Evolutionary conservation across 2,113 vertebrate genomes (phyloP), one percentile per base, ranked within the genome.

Genomic region (Takifugu flavidus): DNA sequence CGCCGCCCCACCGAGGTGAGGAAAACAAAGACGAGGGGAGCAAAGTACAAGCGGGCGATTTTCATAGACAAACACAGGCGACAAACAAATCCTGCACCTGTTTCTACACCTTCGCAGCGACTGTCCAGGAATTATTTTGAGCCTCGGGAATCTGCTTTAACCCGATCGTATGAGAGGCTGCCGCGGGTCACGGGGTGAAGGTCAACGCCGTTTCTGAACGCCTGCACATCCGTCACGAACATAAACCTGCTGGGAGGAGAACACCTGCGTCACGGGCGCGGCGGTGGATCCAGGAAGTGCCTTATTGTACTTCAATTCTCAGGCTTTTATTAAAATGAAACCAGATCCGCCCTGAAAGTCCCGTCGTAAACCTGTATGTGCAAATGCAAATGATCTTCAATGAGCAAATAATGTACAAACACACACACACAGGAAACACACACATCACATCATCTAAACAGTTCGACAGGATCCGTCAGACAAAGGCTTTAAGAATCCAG

Each of bases 61-160:
- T 87, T 66, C 79, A 84, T 77, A 80, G 29, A 69, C 68, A 83
- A 80, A 84, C 65, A 74, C 10, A 28, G 39, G 25, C 25, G 59
- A 68, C 53, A 66, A 77, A 82, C 65, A 76, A 62, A 59, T 69
- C 49, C 56, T 75, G 74, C 82, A 82, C 79, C 84, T 82, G 77
- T 82, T 77, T 72, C 73, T 63, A 73, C 70, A 66, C 5, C 39
- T 27, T 62, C 39, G 50, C 53, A 55, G 42, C 2, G 52, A 70
- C 26, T 51, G 49, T 53, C 15, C 59, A 53, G 34, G 34, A 39
- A 39, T 39, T 39, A 39, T 39, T 39, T 6, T 11, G 7, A 39
- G 34, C 8, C 34, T 11, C 11, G 34, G 34, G 34, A 39, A 39
- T 39, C 7, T 8, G 34, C 5, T 39, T 39, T 11, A 6, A 39